A percentile compares a stretch with the other conserved stretches of the same genome.
Evolutionary conservation across 2,888 invertebrate species (phyloP).

Genomic region (Drepana falcataria): DNA sequence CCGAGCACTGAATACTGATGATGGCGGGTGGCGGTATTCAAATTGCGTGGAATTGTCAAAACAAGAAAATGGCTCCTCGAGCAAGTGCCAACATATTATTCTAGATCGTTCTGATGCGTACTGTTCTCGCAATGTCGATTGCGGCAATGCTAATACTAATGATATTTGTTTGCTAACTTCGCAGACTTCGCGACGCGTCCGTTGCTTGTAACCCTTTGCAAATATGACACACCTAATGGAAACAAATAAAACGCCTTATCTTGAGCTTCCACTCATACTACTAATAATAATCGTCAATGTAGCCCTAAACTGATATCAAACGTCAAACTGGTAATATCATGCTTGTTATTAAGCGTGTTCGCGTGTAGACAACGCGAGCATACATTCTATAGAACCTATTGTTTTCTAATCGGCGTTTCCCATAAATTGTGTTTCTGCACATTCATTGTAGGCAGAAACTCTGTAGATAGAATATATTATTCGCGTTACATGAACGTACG

Average conservation of each 20-base stretch:
- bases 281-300: constrained; percentile 29
- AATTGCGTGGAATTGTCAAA: constrained; percentile 58
- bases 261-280: constrained; percentile 36
- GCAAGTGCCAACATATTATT: constrained; percentile 28
- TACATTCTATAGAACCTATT: constrained; percentile 1
- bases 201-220: constrained; percentile 34
- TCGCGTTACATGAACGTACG: background rate
- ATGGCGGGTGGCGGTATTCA: constrained; percentile 57
- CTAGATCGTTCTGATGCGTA: constrained; percentile 24
- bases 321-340: constrained; percentile 6
- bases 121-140: constrained; percentile 64
- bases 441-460: background rate
- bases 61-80: constrained; percentile 57
- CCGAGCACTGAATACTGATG: constrained; percentile 54
- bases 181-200: constrained; percentile 43
- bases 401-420: constrained; percentile 1
- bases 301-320: constrained; percentile 5
- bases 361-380: background rate
- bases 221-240: constrained; percentile 43
- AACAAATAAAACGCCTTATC: constrained; percentile 47
- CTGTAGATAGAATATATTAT: background rate
- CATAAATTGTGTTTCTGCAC: constrained; percentile 1
- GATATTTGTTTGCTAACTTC: constrained; percentile 65
- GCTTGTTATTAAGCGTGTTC: background rate
- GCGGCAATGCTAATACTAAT: constrained; percentile 69